Evolutionary conservation across 2,888 invertebrate species (phyloP).

Genomic region (Acanthosepion esculentum): DNA sequence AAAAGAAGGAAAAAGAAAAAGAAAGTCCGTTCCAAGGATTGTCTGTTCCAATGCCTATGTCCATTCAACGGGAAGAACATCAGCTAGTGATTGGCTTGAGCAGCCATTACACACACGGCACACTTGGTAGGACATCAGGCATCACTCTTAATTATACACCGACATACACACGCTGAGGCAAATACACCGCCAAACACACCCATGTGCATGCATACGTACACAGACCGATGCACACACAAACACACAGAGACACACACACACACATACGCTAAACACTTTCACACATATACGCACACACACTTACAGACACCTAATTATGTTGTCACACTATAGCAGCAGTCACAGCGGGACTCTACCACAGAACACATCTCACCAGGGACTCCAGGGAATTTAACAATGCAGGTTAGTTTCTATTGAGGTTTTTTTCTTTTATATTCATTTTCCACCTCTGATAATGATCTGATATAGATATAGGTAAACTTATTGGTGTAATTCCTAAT

Average conservation of each 20-base stretch:
- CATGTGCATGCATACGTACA: neutral
- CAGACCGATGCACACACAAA: neutral
- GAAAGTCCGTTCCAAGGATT: neutral
- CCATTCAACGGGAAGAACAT: conserved; percentile 22
- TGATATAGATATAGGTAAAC: neutral
- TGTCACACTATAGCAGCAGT: conserved; percentile 33
- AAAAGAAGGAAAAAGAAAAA: neutral
- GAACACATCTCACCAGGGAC: conserved; percentile 33
- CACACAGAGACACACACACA: neutral
- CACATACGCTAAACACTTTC: neutral
- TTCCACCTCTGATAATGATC: neutral
- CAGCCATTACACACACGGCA: conserved; percentile 12
- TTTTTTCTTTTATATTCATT: neutral
- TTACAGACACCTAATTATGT: conserved; percentile 33
- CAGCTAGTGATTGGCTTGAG: conserved; percentile 33
- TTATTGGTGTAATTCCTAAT: neutral
- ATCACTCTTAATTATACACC: conserved; percentile 3
- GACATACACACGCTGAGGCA: neutral
- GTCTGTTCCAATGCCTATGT: conserved; percentile 8
- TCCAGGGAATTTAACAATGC: conserved; percentile 9
- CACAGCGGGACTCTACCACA: conserved; percentile 33
- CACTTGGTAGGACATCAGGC: conserved; percentile 33
- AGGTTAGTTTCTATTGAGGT: neutral
- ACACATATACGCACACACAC: conserved; percentile 22
- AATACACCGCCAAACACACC: neutral